These are phyloP conservation scores for Cotesia vestalis DNA, from an alignment of 1,140 invertebrate species.

Conservation along the genomic window DNA sequence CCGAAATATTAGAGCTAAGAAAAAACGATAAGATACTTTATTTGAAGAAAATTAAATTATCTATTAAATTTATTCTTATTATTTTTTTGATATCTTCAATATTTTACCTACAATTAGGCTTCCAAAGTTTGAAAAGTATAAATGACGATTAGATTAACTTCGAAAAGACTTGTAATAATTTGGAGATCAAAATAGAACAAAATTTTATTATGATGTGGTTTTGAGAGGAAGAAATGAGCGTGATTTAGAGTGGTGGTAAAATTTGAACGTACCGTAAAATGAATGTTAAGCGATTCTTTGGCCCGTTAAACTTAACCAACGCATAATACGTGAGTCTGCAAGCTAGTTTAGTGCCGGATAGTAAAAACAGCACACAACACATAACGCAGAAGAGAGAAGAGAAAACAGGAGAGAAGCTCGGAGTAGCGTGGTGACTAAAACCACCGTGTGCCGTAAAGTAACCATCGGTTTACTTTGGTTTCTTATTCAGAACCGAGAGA, in stretches of 20 bases:
- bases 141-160: too few species aligned
- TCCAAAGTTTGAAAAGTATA: too few species aligned
- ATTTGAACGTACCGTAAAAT: conserved; percentile 24
- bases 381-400: not conserved
- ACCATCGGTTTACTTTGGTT: conserved; percentile 13
- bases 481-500: conserved; percentile 17
- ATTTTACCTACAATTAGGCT: too few species aligned
- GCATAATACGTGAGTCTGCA: conserved; percentile 3
- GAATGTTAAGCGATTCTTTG: conserved; percentile 28
- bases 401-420: too few species aligned
- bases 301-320: conserved; percentile 19
- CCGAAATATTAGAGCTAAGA: too few species aligned
- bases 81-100: too few species aligned
- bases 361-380: not conserved
- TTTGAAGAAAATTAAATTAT: too few species aligned
- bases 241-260: conserved; percentile 13
- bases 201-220: not conserved
- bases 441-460: conserved; percentile 38
- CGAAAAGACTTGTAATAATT: too few species aligned
- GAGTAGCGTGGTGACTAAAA: conserved; percentile 11
- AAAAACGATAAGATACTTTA: too few species aligned
- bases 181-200: too few species aligned
- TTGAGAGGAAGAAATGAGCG: not conserved
- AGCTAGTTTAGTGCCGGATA: not conserved
- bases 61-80: too few species aligned